A percentile compares a stretch with the other conserved stretches of the same genome.
Evolutionary conservation across 2,888 invertebrate genomes (phyloP).

Genomic region (Mactromeris polynyma): DNA sequence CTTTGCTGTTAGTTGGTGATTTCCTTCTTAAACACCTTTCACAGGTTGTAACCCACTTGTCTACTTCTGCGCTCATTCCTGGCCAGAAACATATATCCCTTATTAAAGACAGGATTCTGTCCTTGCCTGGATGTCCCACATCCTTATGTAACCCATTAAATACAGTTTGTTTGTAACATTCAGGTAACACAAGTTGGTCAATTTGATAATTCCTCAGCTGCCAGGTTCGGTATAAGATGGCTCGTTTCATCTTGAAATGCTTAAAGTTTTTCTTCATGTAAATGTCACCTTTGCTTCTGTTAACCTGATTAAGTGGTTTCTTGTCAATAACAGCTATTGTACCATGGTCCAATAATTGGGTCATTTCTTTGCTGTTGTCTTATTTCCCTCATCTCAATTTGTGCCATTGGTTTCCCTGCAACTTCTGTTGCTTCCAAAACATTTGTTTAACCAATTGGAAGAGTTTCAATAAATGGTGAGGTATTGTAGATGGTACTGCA

Average conservation of each 20-base stretch:
- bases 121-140: too few species aligned
- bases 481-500: too few species aligned
- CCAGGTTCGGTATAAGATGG: constrained; percentile 33
- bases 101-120: too few species aligned
- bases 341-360: not conserved
- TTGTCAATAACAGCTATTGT: not conserved
- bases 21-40: not conserved
- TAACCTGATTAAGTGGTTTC: not conserved
- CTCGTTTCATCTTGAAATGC: not conserved
- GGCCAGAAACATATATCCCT: too few species aligned
- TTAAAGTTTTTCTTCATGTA: too few species aligned
- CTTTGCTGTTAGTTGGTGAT: too few species aligned
- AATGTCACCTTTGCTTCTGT: not conserved
- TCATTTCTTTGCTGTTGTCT: not conserved
- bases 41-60: not conserved
- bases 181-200: too few species aligned
- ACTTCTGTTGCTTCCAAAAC: constrained; percentile 1
- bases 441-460: not conserved
- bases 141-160: constrained; percentile 13
- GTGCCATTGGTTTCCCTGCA: constrained; percentile 10
- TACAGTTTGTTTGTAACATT: too few species aligned
- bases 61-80: too few species aligned
- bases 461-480: not conserved
- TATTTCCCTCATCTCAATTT: not conserved
- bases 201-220: constrained; percentile 8